Evolutionary conservation across 2,113 vertebrate species (phyloP).

Genomic region (Nycticebus coucang): DNA sequence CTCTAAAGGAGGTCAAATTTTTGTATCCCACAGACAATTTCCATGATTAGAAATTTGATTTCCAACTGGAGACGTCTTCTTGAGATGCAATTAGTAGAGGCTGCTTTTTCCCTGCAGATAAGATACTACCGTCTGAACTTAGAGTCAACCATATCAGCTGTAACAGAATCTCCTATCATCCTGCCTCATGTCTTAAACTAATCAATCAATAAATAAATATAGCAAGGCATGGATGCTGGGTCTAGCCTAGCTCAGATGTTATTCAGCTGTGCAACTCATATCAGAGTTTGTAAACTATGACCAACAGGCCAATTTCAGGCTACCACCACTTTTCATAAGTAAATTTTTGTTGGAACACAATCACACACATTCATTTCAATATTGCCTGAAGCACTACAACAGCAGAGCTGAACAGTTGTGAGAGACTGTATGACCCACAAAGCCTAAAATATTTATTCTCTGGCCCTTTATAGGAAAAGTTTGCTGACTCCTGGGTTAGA

Average conservation of each 20-base stretch:
- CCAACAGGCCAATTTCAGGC: neutral
- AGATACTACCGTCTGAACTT: constrained; percentile 3
- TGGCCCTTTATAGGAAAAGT: neutral
- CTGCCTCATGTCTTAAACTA: neutral
- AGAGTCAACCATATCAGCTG: neutral
- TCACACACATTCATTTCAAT: neutral
- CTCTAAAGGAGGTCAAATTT: constrained; percentile 2
- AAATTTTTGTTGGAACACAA: constrained; percentile 28
- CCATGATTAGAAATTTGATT: constrained; percentile 23
- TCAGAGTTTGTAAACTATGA: neutral
- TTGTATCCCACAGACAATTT: neutral
- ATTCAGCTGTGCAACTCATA: neutral
- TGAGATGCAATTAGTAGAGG: constrained; percentile 15
- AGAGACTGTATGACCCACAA: neutral
- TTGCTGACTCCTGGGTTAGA: neutral
- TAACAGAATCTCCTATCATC: neutral
- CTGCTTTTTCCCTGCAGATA: neutral
- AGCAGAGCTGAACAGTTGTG: neutral
- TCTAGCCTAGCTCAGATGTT: neutral
- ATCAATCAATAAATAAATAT: neutral
- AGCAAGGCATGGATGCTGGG: neutral
- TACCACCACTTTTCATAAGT: neutral
- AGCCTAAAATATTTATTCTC: neutral
- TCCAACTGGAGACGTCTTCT: constrained; percentile 13
- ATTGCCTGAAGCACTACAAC: neutral